A percentile compares a stretch with the other conserved stretches of the same genome.
phyloP scores from a whole-genome alignment of 2,888 invertebrate genomes.

The Pyrocoelia pectoralis region DNA sequence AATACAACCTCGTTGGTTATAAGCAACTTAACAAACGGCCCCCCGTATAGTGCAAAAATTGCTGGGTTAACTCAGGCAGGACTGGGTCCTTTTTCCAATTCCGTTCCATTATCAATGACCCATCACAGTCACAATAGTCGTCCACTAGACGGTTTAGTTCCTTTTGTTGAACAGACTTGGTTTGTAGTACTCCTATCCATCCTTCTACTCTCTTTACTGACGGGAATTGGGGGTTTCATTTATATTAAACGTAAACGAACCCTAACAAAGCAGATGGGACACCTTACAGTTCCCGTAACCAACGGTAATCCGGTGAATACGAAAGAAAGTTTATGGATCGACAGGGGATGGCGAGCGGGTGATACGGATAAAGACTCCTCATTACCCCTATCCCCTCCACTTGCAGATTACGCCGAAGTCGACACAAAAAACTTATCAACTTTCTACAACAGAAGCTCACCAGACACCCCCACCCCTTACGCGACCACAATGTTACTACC shows the following conservation, averaged over 20 bases:
- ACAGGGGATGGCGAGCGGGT: slow-evolving; percentile 71
- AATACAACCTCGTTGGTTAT: slow-evolving; percentile 88
- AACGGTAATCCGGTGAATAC: slow-evolving; percentile 57
- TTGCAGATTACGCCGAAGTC: slow-evolving; percentile 75
- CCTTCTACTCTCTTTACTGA: slow-evolving; percentile 61
- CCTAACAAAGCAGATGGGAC: slow-evolving; percentile 69
- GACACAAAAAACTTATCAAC: slow-evolving; percentile 72
- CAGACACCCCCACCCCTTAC: slow-evolving; percentile 74
- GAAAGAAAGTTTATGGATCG: slow-evolving; percentile 75
- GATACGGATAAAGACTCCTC: slow-evolving; percentile 72
- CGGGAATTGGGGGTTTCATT: slow-evolving; percentile 60
- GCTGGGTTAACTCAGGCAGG: slow-evolving; percentile 90
- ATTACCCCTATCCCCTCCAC: slow-evolving; percentile 64
- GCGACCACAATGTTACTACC: slow-evolving; percentile 76
- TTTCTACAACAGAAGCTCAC: slow-evolving; percentile 74
- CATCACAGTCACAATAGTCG: slow-evolving; percentile 61
- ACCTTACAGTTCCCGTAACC: slow-evolving; percentile 65
- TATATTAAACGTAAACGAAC: slow-evolving; percentile 66
- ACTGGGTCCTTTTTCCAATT: slow-evolving; percentile 85
- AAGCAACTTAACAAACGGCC: slow-evolving; percentile 85
- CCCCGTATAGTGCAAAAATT: slow-evolving; percentile 86
- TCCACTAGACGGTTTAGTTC: slow-evolving; percentile 57
- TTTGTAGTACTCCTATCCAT: slow-evolving; percentile 73
- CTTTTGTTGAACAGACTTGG: slow-evolving; percentile 73
- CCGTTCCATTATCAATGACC: slow-evolving; percentile 77